Evolutionary conservation across 2,888 invertebrate species (phyloP).

Genomic region (Seira musarum): DNA sequence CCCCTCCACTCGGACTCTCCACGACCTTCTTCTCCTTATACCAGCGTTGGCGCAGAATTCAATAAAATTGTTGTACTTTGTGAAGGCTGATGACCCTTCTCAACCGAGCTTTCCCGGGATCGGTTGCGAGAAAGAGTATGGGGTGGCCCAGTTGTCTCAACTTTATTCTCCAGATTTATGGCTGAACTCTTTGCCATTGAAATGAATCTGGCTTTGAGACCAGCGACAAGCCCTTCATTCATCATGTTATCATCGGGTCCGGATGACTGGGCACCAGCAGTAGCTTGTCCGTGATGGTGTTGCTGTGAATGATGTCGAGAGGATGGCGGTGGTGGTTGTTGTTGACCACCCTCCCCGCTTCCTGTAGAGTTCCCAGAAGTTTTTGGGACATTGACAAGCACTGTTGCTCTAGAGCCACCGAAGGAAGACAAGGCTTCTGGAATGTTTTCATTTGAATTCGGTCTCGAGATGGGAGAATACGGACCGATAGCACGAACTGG

Average conservation of each 20-base stretch:
- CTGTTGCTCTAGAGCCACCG: conserved; percentile 61
- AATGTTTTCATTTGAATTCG: conserved; percentile 70
- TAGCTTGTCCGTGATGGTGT: not conserved
- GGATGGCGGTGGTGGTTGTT: not conserved
- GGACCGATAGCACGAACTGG: conserved; percentile 69
- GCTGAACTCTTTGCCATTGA: conserved; percentile 62
- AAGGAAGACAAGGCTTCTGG: conserved; percentile 55
- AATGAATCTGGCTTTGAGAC: conserved; percentile 64
- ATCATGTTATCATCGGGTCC: conserved; percentile 55
- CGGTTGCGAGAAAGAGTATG: not conserved
- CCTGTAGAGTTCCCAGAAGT: conserved; percentile 32
- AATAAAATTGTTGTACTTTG: conserved; percentile 55
- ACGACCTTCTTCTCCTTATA: conserved; percentile 67
- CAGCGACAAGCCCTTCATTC: conserved; percentile 68
- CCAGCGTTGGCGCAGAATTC: conserved; percentile 49
- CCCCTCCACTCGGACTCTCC: conserved; percentile 57
- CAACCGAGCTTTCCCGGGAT: conserved; percentile 1
- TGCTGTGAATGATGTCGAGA: not conserved
- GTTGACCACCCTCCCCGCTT: conserved; percentile 12
- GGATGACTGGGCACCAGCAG: not conserved
- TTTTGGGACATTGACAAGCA: conserved; percentile 62
- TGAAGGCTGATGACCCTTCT: conserved; percentile 32
- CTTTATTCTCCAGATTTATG: conserved; percentile 52
- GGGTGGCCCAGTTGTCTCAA: conserved; percentile 3
- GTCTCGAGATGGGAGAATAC: conserved; percentile 74